phyloP scores from a whole-genome alignment of 2,888 invertebrate genomes.

The Pseudococcus viburni region DNA sequence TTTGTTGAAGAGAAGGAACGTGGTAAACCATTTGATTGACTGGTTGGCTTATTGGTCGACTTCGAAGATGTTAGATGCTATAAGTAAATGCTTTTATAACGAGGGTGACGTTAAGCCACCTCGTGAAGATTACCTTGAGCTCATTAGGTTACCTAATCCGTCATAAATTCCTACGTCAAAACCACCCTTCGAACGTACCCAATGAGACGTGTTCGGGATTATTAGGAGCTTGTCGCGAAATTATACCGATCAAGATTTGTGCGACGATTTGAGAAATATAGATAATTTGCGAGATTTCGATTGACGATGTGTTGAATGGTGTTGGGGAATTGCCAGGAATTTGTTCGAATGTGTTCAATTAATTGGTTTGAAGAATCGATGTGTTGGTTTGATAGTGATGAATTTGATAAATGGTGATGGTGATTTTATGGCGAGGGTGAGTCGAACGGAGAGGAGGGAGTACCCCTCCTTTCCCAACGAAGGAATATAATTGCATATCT shows the following conservation, averaged over 20 bases:
- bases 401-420: too few species aligned
- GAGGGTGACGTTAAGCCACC: neutral
- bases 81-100: slow-evolving; percentile 25
- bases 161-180: slow-evolving; percentile 13
- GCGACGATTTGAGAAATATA: neutral
- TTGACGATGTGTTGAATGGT: neutral
- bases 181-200: slow-evolving; percentile 8
- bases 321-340: neutral
- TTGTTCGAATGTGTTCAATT: neutral
- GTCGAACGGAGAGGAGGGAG: too few species aligned
- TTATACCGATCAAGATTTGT: neutral
- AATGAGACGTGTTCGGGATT: neutral
- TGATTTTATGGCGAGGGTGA: too few species aligned
- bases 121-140: slow-evolving; percentile 33
- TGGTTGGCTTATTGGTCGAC: slow-evolving; percentile 22
- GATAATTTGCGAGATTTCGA: neutral
- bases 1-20: neutral
- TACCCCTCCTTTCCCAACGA: too few species aligned
- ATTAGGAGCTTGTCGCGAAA: neutral
- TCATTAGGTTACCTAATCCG: slow-evolving; percentile 34
- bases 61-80: neutral
- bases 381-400: neutral
- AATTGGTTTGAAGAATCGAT: neutral
- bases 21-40: neutral
- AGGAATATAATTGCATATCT: too few species aligned